Conservation (phyloP, 2,113 vertebrate genomes). For the Onychorhynchus coronatus region DNA sequence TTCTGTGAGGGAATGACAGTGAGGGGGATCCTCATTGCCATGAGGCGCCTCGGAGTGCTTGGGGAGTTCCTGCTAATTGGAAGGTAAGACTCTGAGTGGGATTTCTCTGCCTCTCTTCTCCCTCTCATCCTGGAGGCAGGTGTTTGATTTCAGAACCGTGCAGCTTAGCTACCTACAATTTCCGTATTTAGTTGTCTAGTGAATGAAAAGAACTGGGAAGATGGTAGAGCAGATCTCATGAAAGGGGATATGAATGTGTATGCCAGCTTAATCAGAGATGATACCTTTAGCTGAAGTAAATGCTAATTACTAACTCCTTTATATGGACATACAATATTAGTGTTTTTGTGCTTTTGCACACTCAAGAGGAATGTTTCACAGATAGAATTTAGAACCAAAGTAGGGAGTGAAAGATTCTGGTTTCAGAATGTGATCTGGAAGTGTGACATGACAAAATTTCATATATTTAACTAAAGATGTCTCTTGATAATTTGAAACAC, state of each 20-base stretch:
- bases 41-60: constrained; percentile 89
- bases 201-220: background rate
- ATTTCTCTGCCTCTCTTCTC: background rate
- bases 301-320: background rate
- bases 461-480: background rate
- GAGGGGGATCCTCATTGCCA: constrained; percentile 91
- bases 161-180: background rate
- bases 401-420: background rate
- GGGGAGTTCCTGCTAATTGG: constrained; percentile 94
- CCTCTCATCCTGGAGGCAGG: rapidly evolving
- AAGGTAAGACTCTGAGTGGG: constrained; percentile 77
- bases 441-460: background rate
- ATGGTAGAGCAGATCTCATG: background rate
- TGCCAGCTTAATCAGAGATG: background rate
- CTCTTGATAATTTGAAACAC: background rate
- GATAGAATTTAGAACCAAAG: background rate
- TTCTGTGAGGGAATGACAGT: constrained; percentile 99
- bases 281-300: background rate
- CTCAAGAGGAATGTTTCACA: background rate
- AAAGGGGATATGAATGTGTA: background rate
- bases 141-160: background rate
- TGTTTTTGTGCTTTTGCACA: background rate
- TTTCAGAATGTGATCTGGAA: background rate
- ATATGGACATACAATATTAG: background rate
- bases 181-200: background rate